Percentiles rank a stretch among this genome's conserved stretches.
These are phyloP conservation scores for Beris chalybata DNA, from an alignment of 2,888 invertebrate species.

Conservation along the genomic window DNA sequence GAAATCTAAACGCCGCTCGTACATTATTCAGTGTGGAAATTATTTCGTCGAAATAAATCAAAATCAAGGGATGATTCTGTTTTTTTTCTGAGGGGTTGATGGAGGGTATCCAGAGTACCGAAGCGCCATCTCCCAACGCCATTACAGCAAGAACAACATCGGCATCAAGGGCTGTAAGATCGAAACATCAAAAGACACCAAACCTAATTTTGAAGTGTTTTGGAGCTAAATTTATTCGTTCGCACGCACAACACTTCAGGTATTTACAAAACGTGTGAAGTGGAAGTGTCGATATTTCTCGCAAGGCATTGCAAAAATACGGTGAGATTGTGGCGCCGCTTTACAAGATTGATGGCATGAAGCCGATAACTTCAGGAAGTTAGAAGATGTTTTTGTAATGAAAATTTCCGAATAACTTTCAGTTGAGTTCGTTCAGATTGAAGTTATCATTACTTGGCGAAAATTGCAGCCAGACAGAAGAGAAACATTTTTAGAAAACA, in stretches of 20 bases:
- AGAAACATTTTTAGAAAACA: too few species aligned
- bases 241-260: slow-evolving; percentile 26
- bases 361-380: too few species aligned
- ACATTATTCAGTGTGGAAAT: slow-evolving; percentile 9
- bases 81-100: not conserved
- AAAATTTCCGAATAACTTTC: too few species aligned
- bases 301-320: too few species aligned
- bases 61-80: not conserved
- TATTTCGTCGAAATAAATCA: slow-evolving; percentile 6
- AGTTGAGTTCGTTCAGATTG: too few species aligned
- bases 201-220: slow-evolving; percentile 26
- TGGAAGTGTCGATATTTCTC: slow-evolving; percentile 29
- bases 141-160: not conserved
- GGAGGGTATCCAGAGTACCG: not conserved
- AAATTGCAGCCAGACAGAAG: too few species aligned
- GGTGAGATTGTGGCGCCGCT: too few species aligned
- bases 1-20: not conserved
- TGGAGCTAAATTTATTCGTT: slow-evolving; percentile 28
- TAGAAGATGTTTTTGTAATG: too few species aligned
- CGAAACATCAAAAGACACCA: slow-evolving; percentile 27
- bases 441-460: too few species aligned
- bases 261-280: slow-evolving; percentile 23
- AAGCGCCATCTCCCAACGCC: not conserved
- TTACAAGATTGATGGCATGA: too few species aligned
- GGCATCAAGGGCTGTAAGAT: not conserved